phyloP scores from a whole-genome alignment of 2,888 invertebrate species.

The Dione juno region DNA sequence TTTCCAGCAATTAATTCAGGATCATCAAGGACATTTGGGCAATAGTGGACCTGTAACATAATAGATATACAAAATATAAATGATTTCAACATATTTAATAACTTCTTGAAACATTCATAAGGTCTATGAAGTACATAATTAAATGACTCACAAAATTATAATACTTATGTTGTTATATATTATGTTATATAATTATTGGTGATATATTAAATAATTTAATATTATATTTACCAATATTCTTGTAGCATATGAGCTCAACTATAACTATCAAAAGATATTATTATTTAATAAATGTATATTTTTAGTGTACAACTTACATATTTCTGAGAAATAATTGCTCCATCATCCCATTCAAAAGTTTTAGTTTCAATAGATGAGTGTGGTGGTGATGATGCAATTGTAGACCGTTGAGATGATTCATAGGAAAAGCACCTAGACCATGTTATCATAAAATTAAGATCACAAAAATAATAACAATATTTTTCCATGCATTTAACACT shows the following conservation, averaged over 20 bases:
- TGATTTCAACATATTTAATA: not conserved
- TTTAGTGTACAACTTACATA: conserved; percentile 59
- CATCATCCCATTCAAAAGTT: conserved; percentile 81
- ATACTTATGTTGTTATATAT: not conserved
- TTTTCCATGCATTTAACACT: conserved; percentile 44
- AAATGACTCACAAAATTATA: not conserved
- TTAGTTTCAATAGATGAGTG: conserved; percentile 73
- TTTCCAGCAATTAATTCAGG: conserved; percentile 95
- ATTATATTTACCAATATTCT: not conserved
- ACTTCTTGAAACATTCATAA: no score
- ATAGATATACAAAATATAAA: not conserved
- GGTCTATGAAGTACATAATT: not conserved
- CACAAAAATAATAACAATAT: conserved; percentile 15
- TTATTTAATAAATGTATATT: not conserved
- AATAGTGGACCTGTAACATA: conserved; percentile 85
- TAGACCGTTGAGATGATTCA: conserved; percentile 85
- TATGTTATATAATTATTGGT: not conserved
- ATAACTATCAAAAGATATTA: not conserved
- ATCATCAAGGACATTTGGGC: conserved; percentile 95
- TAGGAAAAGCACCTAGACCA: conserved; percentile 88
- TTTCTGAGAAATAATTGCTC: conserved; percentile 68
- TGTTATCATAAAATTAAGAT: conserved; percentile 20
- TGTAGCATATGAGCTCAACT: conserved; percentile 4
- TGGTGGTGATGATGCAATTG: conserved; percentile 78
- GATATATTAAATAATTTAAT: not conserved